A percentile compares a stretch with the other conserved stretches of the same genome.
Evolutionary conservation across 2,113 vertebrate genomes (phyloP).

Genomic region (Ceyx margarethae): DNA sequence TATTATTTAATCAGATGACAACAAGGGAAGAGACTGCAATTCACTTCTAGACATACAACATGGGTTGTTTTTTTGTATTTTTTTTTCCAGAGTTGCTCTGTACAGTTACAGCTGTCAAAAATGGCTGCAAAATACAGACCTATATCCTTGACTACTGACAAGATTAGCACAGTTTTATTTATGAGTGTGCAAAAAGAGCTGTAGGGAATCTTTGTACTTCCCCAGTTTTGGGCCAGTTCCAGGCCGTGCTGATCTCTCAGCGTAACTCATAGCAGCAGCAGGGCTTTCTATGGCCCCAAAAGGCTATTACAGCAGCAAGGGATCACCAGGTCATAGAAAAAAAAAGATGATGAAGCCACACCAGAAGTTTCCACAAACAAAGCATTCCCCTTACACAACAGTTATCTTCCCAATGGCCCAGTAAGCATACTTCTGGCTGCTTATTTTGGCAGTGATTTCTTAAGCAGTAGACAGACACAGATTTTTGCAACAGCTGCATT

Average conservation of each 20-base stretch:
- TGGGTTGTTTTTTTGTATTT: no score
- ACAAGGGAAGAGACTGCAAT: not conserved
- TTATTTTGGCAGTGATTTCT: constrained; percentile 45
- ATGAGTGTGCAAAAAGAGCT: constrained; percentile 11
- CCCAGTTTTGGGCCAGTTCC: constrained; percentile 14
- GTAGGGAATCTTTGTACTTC: not conserved
- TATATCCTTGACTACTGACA: not conserved
- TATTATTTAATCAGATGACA: not conserved
- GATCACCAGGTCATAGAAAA: not conserved
- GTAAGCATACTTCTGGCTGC: not conserved
- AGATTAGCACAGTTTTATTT: constrained; percentile 23
- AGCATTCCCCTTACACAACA: not conserved
- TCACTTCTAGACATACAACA: not conserved
- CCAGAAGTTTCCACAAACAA: constrained; percentile 25
- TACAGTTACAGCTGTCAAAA: constrained; percentile 21
- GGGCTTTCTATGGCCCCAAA: constrained; percentile 24
- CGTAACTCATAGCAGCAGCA: constrained; percentile 49
- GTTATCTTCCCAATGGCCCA: not conserved
- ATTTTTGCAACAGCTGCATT: not conserved
- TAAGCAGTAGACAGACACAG: not conserved
- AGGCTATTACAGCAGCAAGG: constrained; percentile 43
- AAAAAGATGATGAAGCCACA: constrained; percentile 17
- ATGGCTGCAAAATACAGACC: constrained; percentile 13
- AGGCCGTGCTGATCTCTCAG: constrained; percentile 25
- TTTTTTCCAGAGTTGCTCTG: not conserved